phyloP scores from a whole-genome alignment of 2,113 vertebrate genomes.

The Menidia beryllina region DNA sequence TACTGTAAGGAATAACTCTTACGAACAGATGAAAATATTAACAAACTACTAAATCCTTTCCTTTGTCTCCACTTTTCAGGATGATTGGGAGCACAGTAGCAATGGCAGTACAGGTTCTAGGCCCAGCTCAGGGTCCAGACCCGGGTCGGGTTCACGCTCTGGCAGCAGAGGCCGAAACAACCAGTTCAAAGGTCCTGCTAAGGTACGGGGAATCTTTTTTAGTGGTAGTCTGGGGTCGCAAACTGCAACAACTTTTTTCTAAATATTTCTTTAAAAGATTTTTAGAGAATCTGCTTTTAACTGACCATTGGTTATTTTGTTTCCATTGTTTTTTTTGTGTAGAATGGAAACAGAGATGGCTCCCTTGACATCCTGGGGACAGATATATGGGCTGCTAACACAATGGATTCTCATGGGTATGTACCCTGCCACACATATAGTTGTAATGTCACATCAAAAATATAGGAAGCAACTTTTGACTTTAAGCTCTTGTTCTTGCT shows the following conservation, averaged over 20 bases:
- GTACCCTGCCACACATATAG: constrained; percentile 34
- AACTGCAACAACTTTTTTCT: neutral
- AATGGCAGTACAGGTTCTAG: constrained; percentile 85
- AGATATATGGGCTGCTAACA: constrained; percentile 98
- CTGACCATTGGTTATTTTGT: neutral
- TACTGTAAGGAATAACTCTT: neutral
- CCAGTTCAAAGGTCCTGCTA: constrained; percentile 80
- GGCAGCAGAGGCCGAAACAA: constrained; percentile 84
- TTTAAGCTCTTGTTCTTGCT: no score
- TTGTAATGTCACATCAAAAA: neutral
- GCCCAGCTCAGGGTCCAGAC: constrained; percentile 81
- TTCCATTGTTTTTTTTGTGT: constrained; percentile 33
- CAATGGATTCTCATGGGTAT: constrained; percentile 92
- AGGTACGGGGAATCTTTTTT: constrained; percentile 71
- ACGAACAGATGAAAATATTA: neutral
- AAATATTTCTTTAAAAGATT: neutral
- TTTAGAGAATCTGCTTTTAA: neutral
- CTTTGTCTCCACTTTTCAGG: constrained; percentile 68
- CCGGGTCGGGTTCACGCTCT: constrained; percentile 84
- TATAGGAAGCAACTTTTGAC: no score
- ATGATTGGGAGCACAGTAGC: constrained; percentile 88
- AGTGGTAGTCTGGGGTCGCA: neutral
- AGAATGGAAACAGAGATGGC: constrained; percentile 94
- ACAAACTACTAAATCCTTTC: no score
- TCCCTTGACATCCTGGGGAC: constrained; percentile 95